phyloP scores from a whole-genome alignment of 2,797 vertebrate species.

The Sitta carolinensis region DNA sequence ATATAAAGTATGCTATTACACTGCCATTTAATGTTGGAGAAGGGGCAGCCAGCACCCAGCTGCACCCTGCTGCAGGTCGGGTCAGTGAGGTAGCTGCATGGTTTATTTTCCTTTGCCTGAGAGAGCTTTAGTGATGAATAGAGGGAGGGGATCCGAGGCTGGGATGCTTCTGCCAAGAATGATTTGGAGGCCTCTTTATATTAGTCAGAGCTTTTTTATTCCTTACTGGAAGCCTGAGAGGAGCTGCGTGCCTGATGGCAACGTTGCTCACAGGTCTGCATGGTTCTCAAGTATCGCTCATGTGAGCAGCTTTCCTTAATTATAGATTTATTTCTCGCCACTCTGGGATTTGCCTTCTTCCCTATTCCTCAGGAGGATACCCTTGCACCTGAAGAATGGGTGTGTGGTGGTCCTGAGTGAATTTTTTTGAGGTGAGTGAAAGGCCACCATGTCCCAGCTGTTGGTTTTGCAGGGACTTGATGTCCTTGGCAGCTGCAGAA shows the following conservation, averaged over 20 bases:
- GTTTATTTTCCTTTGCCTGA: slow-evolving; percentile 75
- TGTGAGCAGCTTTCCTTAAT: slow-evolving; percentile 22
- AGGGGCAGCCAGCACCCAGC: slow-evolving; percentile 59
- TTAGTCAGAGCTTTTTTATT: slow-evolving; percentile 75
- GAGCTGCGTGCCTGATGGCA: neutral
- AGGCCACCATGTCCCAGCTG: neutral
- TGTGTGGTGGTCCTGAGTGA: neutral
- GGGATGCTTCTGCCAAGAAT: slow-evolving; percentile 74
- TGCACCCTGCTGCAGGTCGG: slow-evolving; percentile 61
- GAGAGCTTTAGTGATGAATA: slow-evolving; percentile 83
- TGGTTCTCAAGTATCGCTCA: neutral
- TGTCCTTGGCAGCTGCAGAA: neutral
- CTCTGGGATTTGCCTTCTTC: neutral
- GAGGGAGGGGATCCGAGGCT: slow-evolving; percentile 81
- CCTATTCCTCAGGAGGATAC: neutral
- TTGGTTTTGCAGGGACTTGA: neutral
- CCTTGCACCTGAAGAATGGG: neutral
- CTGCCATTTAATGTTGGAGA: slow-evolving; percentile 33
- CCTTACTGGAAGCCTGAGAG: slow-evolving; percentile 63
- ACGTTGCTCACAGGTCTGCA: slow-evolving; percentile 17
- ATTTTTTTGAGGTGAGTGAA: neutral
- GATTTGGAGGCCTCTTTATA: slow-evolving; percentile 73
- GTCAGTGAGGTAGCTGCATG: slow-evolving; percentile 78
- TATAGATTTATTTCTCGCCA: neutral
- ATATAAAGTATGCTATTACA: neutral